Evolutionary conservation across 2,888 invertebrate genomes (phyloP).

Genomic region (Trichopria drosophilae): DNA sequence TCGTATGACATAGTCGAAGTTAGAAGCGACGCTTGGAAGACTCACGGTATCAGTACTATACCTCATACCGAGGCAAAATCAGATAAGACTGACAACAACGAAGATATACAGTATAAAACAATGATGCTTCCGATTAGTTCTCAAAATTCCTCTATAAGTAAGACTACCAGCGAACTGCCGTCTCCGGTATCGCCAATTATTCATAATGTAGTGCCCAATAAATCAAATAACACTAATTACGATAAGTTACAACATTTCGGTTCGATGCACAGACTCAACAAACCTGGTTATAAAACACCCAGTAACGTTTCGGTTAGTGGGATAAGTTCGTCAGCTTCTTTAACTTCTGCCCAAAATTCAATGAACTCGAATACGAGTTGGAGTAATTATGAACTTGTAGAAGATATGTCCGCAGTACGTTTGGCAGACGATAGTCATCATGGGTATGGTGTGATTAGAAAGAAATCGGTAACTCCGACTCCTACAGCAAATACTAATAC

Average conservation of each 20-base stretch:
- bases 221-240: slow-evolving; percentile 63
- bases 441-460: slow-evolving; percentile 78
- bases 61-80: slow-evolving; percentile 68
- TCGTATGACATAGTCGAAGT: slow-evolving; percentile 79
- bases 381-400: slow-evolving; percentile 79
- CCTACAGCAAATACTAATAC: slow-evolving; percentile 47
- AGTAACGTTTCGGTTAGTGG: slow-evolving; percentile 36
- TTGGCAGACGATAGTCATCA: slow-evolving; percentile 79
- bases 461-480: slow-evolving; percentile 57
- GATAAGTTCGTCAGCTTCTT: slow-evolving; percentile 38
- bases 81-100: slow-evolving; percentile 38
- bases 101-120: slow-evolving; percentile 51
- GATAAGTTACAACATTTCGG: slow-evolving; percentile 82
- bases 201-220: slow-evolving; percentile 42
- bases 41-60: slow-evolving; percentile 74
- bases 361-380: slow-evolving; percentile 57
- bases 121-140: slow-evolving; percentile 39
- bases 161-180: slow-evolving; percentile 28
- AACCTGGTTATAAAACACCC: slow-evolving; percentile 71
- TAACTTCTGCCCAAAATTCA: slow-evolving; percentile 33
- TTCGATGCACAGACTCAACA: slow-evolving; percentile 70
- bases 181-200: slow-evolving; percentile 46
- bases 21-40: slow-evolving; percentile 79
- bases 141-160: slow-evolving; percentile 43
- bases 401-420: slow-evolving; percentile 68